These are phyloP conservation scores for Pelodytes ibericus DNA, from an alignment of 2,797 vertebrate genomes.

Conservation along the genomic window DNA sequence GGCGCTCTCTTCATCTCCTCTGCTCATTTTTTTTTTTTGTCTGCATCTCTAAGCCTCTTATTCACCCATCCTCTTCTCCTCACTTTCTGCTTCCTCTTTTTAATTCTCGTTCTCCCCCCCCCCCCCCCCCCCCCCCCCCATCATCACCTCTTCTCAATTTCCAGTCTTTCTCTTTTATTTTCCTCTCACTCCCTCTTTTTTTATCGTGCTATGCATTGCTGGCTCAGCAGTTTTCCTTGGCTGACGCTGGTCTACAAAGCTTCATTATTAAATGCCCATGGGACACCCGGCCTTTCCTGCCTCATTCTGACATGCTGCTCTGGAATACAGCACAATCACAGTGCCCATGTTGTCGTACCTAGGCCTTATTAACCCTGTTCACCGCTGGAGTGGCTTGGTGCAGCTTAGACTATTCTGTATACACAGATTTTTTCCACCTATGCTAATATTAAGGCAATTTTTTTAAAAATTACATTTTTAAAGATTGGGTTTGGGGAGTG, in stretches of 20 bases:
- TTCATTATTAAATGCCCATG: slow-evolving; percentile 56
- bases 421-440: too few relatives aligned
- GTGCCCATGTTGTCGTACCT: not conserved
- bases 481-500: too few relatives aligned
- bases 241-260: slow-evolving; percentile 40
- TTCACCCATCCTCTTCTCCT: too few relatives aligned
- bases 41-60: too few relatives aligned
- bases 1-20: too few relatives aligned
- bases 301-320: not conserved
- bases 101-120: not conserved
- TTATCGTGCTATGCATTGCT: slow-evolving; percentile 17
- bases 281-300: slow-evolving; percentile 25
- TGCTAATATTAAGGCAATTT: too few relatives aligned
- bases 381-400: not conserved
- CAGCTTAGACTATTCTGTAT: too few relatives aligned
- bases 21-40: too few relatives aligned
- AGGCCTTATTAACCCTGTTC: slow-evolving; percentile 30
- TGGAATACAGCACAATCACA: slow-evolving; percentile 24
- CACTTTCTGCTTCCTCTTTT: not conserved
- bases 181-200: slow-evolving; percentile 20
- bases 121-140: not conserved
- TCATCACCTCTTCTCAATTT: not conserved
- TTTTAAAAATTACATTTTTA: too few relatives aligned
- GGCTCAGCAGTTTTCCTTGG: slow-evolving; percentile 42
- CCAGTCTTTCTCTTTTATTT: not conserved